These are phyloP conservation scores for Galerucella calmariensis DNA, from an alignment of 2,888 invertebrate genomes.

Conservation along the genomic window DNA sequence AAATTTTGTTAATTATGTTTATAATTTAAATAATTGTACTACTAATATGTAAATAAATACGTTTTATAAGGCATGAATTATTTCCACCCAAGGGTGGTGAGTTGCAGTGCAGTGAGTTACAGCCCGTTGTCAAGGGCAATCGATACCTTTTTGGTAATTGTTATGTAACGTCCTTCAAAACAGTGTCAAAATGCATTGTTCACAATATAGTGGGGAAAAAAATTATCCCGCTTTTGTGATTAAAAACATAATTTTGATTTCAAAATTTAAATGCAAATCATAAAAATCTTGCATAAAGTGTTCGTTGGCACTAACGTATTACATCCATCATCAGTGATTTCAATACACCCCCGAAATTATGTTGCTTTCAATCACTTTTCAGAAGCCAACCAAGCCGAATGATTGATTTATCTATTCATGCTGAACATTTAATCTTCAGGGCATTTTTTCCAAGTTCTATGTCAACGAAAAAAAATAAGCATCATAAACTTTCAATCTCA, in stretches of 20 bases:
- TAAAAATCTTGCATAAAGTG: background rate
- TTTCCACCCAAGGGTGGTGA: too few relatives aligned
- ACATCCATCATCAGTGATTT: constrained; percentile 10
- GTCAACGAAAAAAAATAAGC: background rate
- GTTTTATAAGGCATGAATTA: too few relatives aligned
- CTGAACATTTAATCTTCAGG: background rate
- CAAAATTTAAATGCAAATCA: background rate
- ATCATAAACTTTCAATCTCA: background rate
- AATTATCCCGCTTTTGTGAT: too few relatives aligned
- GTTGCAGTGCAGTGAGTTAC: too few relatives aligned
- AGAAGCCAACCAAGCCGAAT: background rate
- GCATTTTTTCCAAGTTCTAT: background rate
- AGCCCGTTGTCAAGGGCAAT: too few relatives aligned
- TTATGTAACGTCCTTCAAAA: too few relatives aligned
- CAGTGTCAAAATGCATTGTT: too few relatives aligned
- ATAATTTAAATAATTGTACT: too few relatives aligned
- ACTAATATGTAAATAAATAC: too few relatives aligned
- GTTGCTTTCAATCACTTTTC: constrained; percentile 17
- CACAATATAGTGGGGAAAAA: too few relatives aligned
- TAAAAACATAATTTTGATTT: background rate
- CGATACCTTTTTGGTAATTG: too few relatives aligned
- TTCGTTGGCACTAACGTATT: background rate
- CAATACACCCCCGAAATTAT: constrained; percentile 1
- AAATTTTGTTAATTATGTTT: too few relatives aligned
- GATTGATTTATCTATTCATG: constrained; percentile 9